phyloP scores from a whole-genome alignment of 2,113 vertebrate species.

The Elachura formosa region DNA sequence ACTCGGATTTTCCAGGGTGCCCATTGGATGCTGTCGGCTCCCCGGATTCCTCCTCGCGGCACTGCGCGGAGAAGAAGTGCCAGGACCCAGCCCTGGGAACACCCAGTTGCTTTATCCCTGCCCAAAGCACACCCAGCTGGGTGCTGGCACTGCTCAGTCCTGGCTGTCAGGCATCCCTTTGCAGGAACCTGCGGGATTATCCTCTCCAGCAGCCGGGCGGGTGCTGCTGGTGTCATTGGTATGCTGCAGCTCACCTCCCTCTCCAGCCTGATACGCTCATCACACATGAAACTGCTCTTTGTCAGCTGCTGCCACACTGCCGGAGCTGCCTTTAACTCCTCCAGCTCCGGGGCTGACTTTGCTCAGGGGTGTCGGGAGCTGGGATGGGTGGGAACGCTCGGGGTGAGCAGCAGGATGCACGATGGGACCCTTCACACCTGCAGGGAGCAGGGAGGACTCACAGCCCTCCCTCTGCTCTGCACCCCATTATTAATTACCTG shows the following conservation, averaged over 20 bases:
- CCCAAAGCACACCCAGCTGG: not conserved
- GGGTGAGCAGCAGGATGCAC: not conserved
- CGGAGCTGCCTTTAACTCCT: slow-evolving; percentile 34
- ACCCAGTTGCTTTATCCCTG: not conserved
- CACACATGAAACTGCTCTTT: slow-evolving; percentile 56
- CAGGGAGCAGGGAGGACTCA: not conserved
- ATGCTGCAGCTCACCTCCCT: slow-evolving; percentile 41
- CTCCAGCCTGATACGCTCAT: slow-evolving; percentile 18
- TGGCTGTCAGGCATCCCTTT: not conserved
- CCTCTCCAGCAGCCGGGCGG: not conserved
- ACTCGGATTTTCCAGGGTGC: not conserved
- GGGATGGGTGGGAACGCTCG: accelerated
- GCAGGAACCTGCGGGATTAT: not conserved
- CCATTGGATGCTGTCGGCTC: not conserved
- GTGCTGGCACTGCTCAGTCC: not conserved
- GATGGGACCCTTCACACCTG: not conserved
- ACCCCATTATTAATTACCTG: not conserved
- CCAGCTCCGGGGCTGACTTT: not conserved
- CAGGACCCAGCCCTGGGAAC: not conserved
- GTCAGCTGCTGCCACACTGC: not conserved
- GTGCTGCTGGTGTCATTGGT: slow-evolving; percentile 2
- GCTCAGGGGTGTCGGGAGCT: accelerated
- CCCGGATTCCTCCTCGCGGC: not conserved
- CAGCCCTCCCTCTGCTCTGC: not conserved
- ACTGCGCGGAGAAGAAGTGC: not conserved